Evolutionary conservation across 2,797 vertebrate species (phyloP).

Genomic region (Adrianichthys oophorus): DNA sequence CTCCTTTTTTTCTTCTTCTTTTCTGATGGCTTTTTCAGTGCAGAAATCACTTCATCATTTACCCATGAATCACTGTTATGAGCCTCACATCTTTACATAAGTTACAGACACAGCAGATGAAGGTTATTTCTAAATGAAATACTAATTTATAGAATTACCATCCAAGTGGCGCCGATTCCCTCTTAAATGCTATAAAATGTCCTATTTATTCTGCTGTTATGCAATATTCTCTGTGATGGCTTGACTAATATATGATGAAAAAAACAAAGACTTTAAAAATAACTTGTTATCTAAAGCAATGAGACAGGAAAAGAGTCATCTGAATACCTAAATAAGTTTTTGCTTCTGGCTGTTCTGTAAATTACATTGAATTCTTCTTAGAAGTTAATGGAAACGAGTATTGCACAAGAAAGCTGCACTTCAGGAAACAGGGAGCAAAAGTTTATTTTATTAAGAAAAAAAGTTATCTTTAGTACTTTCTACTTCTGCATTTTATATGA

Average conservation of each 20-base stretch:
- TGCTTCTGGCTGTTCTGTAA: constrained; percentile 17
- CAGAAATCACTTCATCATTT: constrained; percentile 12
- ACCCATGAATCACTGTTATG: constrained; percentile 10
- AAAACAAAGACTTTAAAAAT: constrained; percentile 8
- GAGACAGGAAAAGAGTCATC: constrained; percentile 16
- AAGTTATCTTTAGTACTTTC: constrained; percentile 26
- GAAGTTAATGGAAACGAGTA: constrained; percentile 4
- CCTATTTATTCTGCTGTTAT: not conserved
- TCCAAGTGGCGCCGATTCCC: not conserved
- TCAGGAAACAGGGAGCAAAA: constrained; percentile 40
- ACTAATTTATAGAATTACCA: constrained; percentile 13
- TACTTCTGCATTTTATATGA: constrained; percentile 26
- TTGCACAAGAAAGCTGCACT: constrained; percentile 23
- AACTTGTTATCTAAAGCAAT: not conserved
- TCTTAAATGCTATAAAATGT: not conserved
- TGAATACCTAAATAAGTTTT: constrained; percentile 6
- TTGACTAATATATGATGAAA: not conserved
- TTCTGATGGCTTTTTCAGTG: constrained; percentile 17
- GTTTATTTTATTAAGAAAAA: constrained; percentile 17
- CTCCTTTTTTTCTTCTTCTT: constrained; percentile 1
- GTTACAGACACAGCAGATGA: constrained; percentile 11
- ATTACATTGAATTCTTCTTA: constrained; percentile 6
- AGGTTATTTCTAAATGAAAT: constrained; percentile 21
- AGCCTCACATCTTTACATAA: constrained; percentile 6
- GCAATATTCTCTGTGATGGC: not conserved